Conservation (phyloP, 2,113 vertebrate species). For the Dromiciops gliroides region DNA sequence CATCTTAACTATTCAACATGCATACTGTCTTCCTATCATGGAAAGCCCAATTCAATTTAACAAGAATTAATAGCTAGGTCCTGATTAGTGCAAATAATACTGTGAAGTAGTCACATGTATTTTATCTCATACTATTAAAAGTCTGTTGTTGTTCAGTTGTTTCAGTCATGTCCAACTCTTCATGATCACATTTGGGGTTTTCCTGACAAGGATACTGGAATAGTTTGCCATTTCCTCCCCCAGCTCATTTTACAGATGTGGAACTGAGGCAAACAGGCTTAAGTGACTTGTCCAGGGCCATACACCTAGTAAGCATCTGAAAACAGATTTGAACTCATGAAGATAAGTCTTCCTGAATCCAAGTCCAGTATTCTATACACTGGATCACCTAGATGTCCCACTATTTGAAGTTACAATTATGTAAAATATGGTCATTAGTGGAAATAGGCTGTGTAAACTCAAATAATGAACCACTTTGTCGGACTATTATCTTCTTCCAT, state of each 20-base stretch:
- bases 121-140: not conserved
- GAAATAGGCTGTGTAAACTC: not conserved
- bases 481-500: not conserved
- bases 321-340: not conserved
- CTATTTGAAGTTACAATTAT: not conserved
- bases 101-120: not conserved
- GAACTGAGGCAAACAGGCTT: not conserved
- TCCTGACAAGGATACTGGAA: not conserved
- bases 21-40: not conserved
- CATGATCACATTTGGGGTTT: not conserved
- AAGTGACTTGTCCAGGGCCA: not conserved
- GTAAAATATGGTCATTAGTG: not conserved
- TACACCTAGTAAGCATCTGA: not conserved
- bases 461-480: not conserved
- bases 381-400: no score
- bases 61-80: not conserved
- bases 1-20: not conserved
- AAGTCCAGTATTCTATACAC: not conserved
- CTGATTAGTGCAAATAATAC: not conserved
- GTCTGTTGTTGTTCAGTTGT: not conserved
- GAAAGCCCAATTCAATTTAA: not conserved
- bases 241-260: not conserved
- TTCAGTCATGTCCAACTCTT: not conserved
- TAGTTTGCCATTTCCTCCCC: not conserved
- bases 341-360: not conserved